These are phyloP conservation scores for Abrostola tripartita DNA, from an alignment of 2,888 invertebrate genomes.

Conservation along the genomic window DNA sequence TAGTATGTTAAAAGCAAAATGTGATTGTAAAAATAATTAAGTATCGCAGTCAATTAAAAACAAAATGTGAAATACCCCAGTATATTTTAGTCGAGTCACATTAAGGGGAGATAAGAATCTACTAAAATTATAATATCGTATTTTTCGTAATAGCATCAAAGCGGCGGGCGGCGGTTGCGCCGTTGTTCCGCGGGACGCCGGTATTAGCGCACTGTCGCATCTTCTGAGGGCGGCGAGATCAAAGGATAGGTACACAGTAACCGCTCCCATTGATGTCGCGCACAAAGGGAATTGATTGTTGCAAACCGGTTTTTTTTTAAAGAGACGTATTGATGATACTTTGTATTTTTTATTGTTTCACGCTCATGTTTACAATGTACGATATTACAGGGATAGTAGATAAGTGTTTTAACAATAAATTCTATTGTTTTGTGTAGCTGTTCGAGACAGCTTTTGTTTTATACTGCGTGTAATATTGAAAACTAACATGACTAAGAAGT, in stretches of 20 bases:
- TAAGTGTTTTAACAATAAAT: conserved; percentile 22
- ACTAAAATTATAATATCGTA: conserved; percentile 54
- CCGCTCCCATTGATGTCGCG: conserved; percentile 87
- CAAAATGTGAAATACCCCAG: conserved; percentile 31
- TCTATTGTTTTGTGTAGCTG: neutral
- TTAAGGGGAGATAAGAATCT: conserved; percentile 52
- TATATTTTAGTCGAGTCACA: conserved; percentile 50
- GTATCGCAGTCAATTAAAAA: conserved; percentile 33
- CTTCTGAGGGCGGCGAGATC: conserved; percentile 88
- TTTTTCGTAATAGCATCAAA: conserved; percentile 56
- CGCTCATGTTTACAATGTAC: conserved; percentile 48
- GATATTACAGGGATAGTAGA: conserved; percentile 29
- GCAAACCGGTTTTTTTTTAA: conserved; percentile 83
- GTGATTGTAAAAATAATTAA: conserved; percentile 6
- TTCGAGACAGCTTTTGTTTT: neutral
- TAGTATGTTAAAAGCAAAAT: conserved; percentile 16
- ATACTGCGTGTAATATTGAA: too few relatives aligned
- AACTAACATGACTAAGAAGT: too few relatives aligned
- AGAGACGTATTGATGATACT: conserved; percentile 80
- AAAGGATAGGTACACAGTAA: conserved; percentile 87
- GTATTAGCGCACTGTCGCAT: conserved; percentile 87
- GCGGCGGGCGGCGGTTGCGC: conserved; percentile 67
- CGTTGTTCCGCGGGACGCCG: conserved; percentile 72
- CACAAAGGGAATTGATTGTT: conserved; percentile 88
- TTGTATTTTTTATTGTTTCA: conserved; percentile 70